Evolutionary conservation across 2,797 vertebrate genomes (phyloP).

Genomic region (Pyrocephalus nanus): DNA sequence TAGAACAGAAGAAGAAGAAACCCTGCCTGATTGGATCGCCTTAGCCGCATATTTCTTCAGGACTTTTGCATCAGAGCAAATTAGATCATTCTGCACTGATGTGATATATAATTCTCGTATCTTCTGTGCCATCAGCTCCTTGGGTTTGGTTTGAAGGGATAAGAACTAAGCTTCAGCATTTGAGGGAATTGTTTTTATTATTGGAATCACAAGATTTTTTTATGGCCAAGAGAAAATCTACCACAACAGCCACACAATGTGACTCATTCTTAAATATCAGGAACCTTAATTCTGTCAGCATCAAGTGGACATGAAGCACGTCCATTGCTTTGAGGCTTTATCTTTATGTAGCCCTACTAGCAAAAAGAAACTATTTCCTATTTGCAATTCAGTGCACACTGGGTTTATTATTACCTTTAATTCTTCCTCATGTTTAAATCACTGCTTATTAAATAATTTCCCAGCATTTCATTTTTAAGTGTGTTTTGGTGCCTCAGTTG

Average conservation of each 20-base stretch:
- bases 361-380: conserved; percentile 46
- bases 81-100: conserved; percentile 64
- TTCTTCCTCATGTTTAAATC: conserved; percentile 57
- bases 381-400: conserved; percentile 33
- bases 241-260: conserved; percentile 36
- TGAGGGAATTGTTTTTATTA: conserved; percentile 63
- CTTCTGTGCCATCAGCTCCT: conserved; percentile 65
- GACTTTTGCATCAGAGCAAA: conserved; percentile 61
- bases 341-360: conserved; percentile 58
- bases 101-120: conserved; percentile 58
- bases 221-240: conserved; percentile 52
- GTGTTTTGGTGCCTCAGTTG: conserved; percentile 36
- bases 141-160: conserved; percentile 50
- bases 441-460: conserved; percentile 59
- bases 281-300: conserved; percentile 61
- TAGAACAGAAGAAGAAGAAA: conserved; percentile 51
- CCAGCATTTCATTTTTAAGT: conserved; percentile 52
- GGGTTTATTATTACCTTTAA: conserved; percentile 66
- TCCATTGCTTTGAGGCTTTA: conserved; percentile 47
- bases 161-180: conserved; percentile 66
- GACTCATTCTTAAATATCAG: conserved; percentile 64
- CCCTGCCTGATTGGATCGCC: conserved; percentile 17
- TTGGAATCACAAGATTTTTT: conserved; percentile 64
- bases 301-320: conserved; percentile 55
- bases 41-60: conserved; percentile 63